phyloP scores from a whole-genome alignment of 1,140 invertebrate species.

The Lanistes nyassanus region DNA sequence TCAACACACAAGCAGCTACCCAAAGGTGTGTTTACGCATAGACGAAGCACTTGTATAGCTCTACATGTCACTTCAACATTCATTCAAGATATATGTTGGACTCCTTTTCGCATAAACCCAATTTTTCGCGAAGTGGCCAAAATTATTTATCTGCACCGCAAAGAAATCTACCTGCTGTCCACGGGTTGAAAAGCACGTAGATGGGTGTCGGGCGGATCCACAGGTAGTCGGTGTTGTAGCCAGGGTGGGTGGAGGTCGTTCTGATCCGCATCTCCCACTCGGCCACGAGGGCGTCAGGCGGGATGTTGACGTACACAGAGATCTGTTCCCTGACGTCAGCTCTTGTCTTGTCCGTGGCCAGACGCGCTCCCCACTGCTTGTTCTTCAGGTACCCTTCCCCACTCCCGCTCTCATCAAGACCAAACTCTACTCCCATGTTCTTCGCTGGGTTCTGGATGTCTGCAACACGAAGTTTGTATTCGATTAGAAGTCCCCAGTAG shows the following conservation, averaged over 20 bases:
- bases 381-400: not conserved
- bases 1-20: not conserved
- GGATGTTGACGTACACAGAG: constrained; percentile 39
- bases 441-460: not conserved
- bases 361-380: constrained; percentile 28
- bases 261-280: constrained; percentile 16
- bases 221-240: no score
- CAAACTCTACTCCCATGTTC: not conserved
- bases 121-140: constrained; percentile 4
- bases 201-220: constrained; percentile 16
- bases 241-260: not conserved
- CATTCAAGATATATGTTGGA: constrained; percentile 29
- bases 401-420: not conserved
- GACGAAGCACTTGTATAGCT: not conserved
- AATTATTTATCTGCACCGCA: constrained; percentile 15
- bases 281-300: constrained; percentile 80
- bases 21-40: not conserved
- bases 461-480: no score
- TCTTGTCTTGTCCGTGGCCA: constrained; percentile 5
- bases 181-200: constrained; percentile 37
- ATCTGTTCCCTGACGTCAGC: no score
- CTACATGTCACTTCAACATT: constrained; percentile 16
- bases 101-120: not conserved
- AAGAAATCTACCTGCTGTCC: constrained; percentile 34
- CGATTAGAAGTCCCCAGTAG: no score